A percentile compares a stretch with the other conserved stretches of the same genome.
These are phyloP conservation scores for Gymnobelideus leadbeateri DNA, from an alignment of 2,113 vertebrate species.

Conservation along the genomic window DNA sequence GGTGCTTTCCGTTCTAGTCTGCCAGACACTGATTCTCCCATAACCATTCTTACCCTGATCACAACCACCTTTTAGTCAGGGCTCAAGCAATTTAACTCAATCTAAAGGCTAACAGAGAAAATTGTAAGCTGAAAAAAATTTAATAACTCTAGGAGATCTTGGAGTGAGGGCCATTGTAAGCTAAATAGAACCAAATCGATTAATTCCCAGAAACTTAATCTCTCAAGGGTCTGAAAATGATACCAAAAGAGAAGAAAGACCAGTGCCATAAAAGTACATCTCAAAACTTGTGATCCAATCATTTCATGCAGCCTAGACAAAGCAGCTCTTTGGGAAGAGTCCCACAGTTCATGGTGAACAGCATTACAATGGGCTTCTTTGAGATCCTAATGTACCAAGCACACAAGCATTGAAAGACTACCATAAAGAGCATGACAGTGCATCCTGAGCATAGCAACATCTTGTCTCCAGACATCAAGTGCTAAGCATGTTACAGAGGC, in stretches of 20 bases:
- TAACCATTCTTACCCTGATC: neutral
- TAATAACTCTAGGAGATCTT: neutral
- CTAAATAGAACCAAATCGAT: neutral
- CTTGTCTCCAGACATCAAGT: constrained; percentile 47
- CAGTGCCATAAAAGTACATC: neutral
- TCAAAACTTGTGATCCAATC: neutral
- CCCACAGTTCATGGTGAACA: neutral
- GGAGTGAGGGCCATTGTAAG: neutral
- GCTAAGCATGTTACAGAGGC: constrained; percentile 30
- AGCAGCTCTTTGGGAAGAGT: neutral
- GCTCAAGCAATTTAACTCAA: neutral
- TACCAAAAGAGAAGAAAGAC: neutral
- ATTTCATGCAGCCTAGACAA: neutral
- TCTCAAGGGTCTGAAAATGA: neutral
- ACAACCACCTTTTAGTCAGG: neutral
- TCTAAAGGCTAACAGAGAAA: neutral
- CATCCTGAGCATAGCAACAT: neutral
- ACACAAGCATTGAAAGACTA: neutral
- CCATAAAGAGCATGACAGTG: neutral
- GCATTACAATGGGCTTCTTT: neutral
- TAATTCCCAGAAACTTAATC: neutral
- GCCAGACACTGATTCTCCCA: neutral
- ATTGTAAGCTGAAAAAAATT: neutral
- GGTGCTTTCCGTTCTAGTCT: neutral
- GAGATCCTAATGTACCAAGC: neutral